Evolutionary conservation across 1,140 invertebrate genomes (phyloP), one percentile per base, ranked within the genome.

Genomic region (Anastatus disparis): DNA sequence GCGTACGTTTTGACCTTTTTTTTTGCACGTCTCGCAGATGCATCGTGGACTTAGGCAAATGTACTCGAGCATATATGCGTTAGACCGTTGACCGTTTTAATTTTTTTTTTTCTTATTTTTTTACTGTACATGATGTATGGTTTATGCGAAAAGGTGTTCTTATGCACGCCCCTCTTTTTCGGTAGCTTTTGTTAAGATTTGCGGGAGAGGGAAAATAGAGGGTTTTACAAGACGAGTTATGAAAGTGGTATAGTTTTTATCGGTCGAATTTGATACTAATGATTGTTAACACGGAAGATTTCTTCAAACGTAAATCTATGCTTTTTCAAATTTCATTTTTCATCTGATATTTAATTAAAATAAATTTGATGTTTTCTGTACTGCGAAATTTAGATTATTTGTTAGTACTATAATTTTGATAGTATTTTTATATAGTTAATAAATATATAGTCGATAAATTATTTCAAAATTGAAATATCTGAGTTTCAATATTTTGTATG

Each of bases 191-290:
- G 29, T 20, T 44, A 15, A 7, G 8, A 20, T 13, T 35, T 27
- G 29, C 26, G n/a, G 8, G 2, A 7, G 27, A 35, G 53, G n/a
- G 17, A 56, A 35, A 17, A 52, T n/a, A n/a, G n/a, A n/a, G n/a
- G n/a, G n/a, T 2, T 48, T 48, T 31, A 0, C 46, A 12, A 7
- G n/a, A n/a, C n/a, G n/a, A n/a, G n/a, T n/a, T n/a, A n/a, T n/a
- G n/a, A n/a, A n/a, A n/a, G n/a, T n/a, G n/a, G n/a, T n/a, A 15
- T 50, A 15, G 29, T 66, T 67, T 67, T 67, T 67, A 67, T 67
- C 29, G 53, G 7, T 0, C 9, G 40, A 48, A 48, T 35, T 46
- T 48, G 42, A 56, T 55, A 40, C 24, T 48, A 20, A 27, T 13
- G 31, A 35, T 35, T 35, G 4, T 4, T 6, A 6, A 6, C 31